Percentiles rank a stretch among this genome's conserved stretches.
These are phyloP conservation scores for Poeciliopsis gracilis DNA, from an alignment of 2,797 vertebrate species.

Conservation along the genomic window DNA sequence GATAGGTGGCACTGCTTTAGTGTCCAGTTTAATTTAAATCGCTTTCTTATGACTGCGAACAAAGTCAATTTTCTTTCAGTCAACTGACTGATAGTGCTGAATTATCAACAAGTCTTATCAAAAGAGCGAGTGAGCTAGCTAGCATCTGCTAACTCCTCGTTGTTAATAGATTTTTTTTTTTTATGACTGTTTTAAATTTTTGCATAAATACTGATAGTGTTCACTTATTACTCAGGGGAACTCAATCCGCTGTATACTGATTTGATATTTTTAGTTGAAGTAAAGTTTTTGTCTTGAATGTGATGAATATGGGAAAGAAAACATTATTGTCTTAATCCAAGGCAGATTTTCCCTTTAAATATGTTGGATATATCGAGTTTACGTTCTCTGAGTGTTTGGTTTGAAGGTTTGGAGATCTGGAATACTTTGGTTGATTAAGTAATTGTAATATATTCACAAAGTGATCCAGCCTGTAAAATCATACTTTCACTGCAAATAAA, in stretches of 20 bases:
- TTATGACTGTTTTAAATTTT: background rate
- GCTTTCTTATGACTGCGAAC: background rate
- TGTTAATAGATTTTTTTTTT: background rate
- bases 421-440: background rate
- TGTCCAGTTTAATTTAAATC: background rate
- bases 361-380: background rate
- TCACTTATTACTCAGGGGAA: background rate
- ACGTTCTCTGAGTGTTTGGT: background rate
- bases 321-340: background rate
- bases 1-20: background rate
- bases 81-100: background rate
- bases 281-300: background rate
- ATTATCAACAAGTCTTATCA: slow-evolving; percentile 2
- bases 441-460: background rate
- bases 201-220: background rate
- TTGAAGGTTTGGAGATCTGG: background rate
- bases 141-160: background rate
- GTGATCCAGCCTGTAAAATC: background rate
- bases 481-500: background rate
- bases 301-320: background rate
- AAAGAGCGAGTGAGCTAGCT: background rate
- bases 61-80: background rate
- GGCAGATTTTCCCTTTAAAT: background rate
- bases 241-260: too few species aligned
- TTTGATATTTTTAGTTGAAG: background rate